Evolutionary conservation across 2,888 invertebrate species (phyloP).

Genomic region (Catonia carolina): DNA sequence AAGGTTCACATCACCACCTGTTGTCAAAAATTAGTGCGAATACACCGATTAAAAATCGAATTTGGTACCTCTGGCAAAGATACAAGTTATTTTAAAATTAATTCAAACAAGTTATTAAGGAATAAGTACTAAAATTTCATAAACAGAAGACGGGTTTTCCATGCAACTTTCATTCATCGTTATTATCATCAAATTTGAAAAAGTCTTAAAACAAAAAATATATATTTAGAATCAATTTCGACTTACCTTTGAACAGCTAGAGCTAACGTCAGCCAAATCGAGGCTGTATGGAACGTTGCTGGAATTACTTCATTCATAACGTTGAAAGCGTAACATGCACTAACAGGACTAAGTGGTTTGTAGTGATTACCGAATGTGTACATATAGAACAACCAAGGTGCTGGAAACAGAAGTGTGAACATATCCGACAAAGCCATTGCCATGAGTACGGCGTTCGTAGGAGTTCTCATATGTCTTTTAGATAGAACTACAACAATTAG

Average conservation of each 20-base stretch:
- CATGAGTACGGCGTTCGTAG: slow-evolving; percentile 86
- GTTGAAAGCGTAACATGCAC: slow-evolving; percentile 72
- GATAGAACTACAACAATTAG: slow-evolving; percentile 84
- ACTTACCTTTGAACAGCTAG: slow-evolving; percentile 72
- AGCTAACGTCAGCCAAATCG: slow-evolving; percentile 87
- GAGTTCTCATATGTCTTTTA: slow-evolving; percentile 84
- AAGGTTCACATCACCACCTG: too few species aligned
- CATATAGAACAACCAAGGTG: slow-evolving; percentile 88
- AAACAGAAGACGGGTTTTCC: too few species aligned
- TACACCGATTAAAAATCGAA: too few species aligned
- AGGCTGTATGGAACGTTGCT: slow-evolving; percentile 86
- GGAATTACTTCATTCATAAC: slow-evolving; percentile 79
- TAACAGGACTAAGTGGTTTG: slow-evolving; percentile 66
- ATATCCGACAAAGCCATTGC: slow-evolving; percentile 96
- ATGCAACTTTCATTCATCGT: too few species aligned
- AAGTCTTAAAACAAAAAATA: too few species aligned
- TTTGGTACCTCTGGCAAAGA: too few species aligned
- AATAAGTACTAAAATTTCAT: too few species aligned
- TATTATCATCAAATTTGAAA: too few species aligned
- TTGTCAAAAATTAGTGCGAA: too few species aligned
- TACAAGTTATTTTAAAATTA: too few species aligned
- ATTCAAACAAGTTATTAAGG: too few species aligned
- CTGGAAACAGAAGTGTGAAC: slow-evolving; percentile 84
- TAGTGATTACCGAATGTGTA: slow-evolving; percentile 84
- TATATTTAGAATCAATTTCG: too few species aligned